Evolutionary conservation across 2,113 vertebrate genomes (phyloP).

Genomic region (Labeo catla): DNA sequence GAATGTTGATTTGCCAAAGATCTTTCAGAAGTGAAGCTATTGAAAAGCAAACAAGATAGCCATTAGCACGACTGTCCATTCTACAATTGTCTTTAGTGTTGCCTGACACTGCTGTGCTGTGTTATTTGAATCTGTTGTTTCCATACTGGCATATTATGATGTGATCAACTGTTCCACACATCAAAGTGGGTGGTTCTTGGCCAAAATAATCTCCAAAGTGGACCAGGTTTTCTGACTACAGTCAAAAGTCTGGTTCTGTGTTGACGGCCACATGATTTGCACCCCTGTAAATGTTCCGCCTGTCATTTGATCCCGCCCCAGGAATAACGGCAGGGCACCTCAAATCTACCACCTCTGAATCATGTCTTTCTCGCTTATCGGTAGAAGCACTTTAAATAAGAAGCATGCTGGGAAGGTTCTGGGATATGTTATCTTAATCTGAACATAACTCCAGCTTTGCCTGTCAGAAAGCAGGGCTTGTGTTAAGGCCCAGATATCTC

Average conservation of each 20-base stretch:
- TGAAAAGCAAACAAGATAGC: too few species aligned
- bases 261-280: constrained; percentile 45
- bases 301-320: constrained; percentile 58
- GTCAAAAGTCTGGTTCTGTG: constrained; percentile 3
- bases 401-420: constrained; percentile 63
- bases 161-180: neutral
- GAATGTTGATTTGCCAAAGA: neutral
- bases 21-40: too few species aligned
- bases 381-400: constrained; percentile 56
- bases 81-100: neutral
- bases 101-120: neutral
- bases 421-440: constrained; percentile 70
- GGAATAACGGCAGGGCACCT: constrained; percentile 54
- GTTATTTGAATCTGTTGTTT: neutral
- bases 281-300: constrained; percentile 58
- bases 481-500: constrained; percentile 69
- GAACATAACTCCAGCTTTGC: constrained; percentile 60
- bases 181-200: neutral
- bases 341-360: constrained; percentile 60
- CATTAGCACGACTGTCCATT: too few species aligned
- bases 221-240: neutral
- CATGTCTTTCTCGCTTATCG: constrained; percentile 58
- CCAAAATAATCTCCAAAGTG: neutral
- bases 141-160: neutral
- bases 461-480: constrained; percentile 64